Conservation (phyloP, 2,113 vertebrate genomes). For the Thalassarche chlororhynchos region DNA sequence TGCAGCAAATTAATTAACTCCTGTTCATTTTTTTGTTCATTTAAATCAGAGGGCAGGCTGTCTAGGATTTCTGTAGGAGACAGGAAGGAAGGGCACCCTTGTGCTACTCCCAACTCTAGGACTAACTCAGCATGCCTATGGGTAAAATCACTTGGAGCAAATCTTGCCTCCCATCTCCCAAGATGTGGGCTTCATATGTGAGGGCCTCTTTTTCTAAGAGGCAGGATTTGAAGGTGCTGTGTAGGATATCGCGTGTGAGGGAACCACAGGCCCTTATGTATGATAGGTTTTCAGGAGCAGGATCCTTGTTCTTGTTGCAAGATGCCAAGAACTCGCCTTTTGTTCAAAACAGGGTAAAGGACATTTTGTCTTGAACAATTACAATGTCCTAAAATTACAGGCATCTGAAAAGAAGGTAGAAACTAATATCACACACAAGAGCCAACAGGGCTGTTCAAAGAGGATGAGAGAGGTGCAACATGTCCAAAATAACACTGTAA, state of each 20-base stretch:
- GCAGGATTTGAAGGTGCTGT: not conserved
- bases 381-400: not conserved
- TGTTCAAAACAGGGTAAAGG: not conserved
- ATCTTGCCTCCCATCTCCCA: not conserved
- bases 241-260: accelerated
- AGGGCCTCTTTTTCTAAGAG: not conserved
- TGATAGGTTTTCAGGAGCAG: not conserved
- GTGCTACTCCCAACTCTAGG: not conserved
- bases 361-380: not conserved
- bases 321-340: not conserved
- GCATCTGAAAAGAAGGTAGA: not conserved
- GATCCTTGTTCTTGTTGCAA: not conserved
- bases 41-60: not conserved
- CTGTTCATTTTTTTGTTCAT: slow-evolving; percentile 10
- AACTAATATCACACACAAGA: not conserved
- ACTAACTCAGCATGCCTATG: not conserved
- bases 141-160: not conserved
- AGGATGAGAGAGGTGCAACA: not conserved
- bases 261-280: not conserved
- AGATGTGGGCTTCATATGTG: not conserved
- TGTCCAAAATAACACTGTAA: not conserved
- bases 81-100: not conserved
- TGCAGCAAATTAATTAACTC: slow-evolving; percentile 54
- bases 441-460: not conserved
- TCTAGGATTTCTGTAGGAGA: not conserved